Conservation (phyloP, 2,797 vertebrate species). For the Rhincodon typus region DNA sequence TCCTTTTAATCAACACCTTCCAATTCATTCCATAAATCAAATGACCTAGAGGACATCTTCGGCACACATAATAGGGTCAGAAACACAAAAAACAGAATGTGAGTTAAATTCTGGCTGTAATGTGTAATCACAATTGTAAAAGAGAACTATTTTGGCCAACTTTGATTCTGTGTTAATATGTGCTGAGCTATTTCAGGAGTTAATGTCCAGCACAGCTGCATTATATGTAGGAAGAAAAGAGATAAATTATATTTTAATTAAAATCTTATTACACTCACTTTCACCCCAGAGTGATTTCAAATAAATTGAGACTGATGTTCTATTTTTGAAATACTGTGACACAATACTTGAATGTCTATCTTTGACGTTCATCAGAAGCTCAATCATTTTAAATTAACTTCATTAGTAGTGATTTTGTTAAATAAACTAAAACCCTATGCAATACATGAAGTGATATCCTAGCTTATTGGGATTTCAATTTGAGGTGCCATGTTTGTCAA, state of each 20-base stretch:
- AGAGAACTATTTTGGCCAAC: neutral
- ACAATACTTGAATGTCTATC: neutral
- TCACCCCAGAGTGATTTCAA: neutral
- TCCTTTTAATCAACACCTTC: neutral
- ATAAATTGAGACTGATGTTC: neutral
- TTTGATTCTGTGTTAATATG: neutral
- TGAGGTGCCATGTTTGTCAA: neutral
- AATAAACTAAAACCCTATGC: neutral
- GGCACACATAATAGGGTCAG: neutral
- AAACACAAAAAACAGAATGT: neutral
- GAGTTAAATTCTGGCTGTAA: neutral
- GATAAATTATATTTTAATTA: neutral
- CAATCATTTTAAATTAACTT: neutral
- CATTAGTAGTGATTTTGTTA: neutral
- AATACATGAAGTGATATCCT: neutral
- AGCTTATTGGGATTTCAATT: neutral
- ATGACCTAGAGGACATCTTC: neutral
- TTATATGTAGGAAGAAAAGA: neutral
- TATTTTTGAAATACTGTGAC: neutral
- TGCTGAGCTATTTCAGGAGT: neutral
- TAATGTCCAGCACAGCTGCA: neutral
- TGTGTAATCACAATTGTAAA: neutral
- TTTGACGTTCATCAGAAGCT: neutral
- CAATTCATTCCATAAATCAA: neutral
- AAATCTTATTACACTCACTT: neutral